Base-by-base conservation (phyloP, 2,888 invertebrate genomes). In the Acanthosepion pharaonis region DNA sequence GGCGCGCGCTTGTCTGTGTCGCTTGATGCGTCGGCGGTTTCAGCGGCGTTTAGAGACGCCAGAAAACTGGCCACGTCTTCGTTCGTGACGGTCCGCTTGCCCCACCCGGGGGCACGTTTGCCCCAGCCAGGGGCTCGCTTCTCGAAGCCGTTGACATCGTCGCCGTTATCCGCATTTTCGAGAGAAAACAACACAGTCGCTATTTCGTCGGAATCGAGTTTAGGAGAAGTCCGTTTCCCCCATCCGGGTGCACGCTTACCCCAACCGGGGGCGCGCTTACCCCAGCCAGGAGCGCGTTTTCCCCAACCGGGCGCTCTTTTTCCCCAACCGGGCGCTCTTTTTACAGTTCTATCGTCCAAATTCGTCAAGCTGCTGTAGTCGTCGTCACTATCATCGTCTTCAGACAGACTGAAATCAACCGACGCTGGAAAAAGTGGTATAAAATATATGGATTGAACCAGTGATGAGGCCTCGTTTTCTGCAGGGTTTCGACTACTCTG, bases 261-360 rank as follows among this genome's bases (percentile, higher is more conserved):
- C 92, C 92, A 93, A 5, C 92, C 92, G 15, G 92, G 92, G 25
- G 92, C 92, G 5, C 92, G 48, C 20, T 93, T 93, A 1, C 92
- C 92, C 92, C 92, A 93, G 11, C 92, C 92, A n/a, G 92, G 92
- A 4, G 92, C 92, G 0, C 92, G 92, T 11, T 93, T 93, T 6
- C 92, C 92, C 92, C 92, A 93, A 6, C 92, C 92, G 23, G 92
- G 92, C 11, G 51, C 92, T 20, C 92, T 9, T 51, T 93, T 93
- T 28, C 53, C 92, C n/a, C 51, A 51, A n/a, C 53, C 92, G 53
- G 92, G n/a, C 0, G 92, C 92, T 1, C 49, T 53, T 51, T 93
- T 93, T 51, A 93, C n/a, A 33, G n/a, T n/a, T n/a, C 33, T 78
- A 15, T 78, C 78, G 78, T 78, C 78, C 78, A 78, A n/a, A n/a